Evolutionary conservation across 2,797 vertebrate species (phyloP), one percentile per base, ranked within the genome.

Genomic region (Adrianichthys oophorus): DNA sequence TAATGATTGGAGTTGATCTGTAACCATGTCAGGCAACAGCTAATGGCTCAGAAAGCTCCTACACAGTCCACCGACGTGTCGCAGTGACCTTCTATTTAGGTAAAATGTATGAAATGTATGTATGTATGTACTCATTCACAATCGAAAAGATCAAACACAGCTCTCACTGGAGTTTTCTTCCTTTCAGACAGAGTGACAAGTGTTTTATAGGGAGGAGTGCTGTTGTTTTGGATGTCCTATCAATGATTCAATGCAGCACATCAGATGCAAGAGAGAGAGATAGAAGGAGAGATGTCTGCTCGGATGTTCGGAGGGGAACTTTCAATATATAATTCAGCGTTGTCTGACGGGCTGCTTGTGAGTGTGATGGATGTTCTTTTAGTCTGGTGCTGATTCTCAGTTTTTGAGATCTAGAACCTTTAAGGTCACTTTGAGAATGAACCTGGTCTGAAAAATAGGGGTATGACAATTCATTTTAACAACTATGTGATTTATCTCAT

Each of bases 181-280:
- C 67, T 85, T 82, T 83, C 75, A 72, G 75, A 65, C 66, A 56
- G 66, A 41, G 57, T 83, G 90, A 88, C 86, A 90, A 85, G 82
- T 90, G 85, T 88, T 90, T 90, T 85, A 87, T 82, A 71, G 85
- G 84, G 69, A 80, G 78, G 65, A 83, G 78, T 19, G 48, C 72
- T 85, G 87, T 90, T 90, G 87, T 90, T 89, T 80, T 83, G 78
- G 65, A 86, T 90, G 89, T 89, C 78, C 85, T 68, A 91, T 92
- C 86, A 90, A 91, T 92, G 91, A 92, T 91, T 92, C 86, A 92
- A 81, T 76, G 80, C 78, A 43, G 75, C 82, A 69, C 85, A 85
- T 90, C 85, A 86, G 80, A 89, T 80, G 65, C 82, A 90, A 78
- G 61, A 48, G 52, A 78, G 84, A 69, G 74, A 72, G 50, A 57